Conservation (phyloP, 2,797 vertebrate species). For the Sebastolobus alascanus region DNA sequence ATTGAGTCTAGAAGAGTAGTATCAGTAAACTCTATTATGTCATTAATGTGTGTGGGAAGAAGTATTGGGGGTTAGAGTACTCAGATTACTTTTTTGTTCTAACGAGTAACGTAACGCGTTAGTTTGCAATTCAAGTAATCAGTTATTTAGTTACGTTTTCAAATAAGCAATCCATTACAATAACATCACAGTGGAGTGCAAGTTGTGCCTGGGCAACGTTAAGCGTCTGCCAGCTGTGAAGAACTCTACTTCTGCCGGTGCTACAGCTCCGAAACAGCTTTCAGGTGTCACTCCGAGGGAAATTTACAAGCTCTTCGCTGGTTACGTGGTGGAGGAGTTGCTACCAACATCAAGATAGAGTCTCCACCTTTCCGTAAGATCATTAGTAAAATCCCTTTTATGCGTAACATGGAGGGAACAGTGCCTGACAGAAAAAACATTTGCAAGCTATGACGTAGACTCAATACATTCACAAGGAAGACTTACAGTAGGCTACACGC, state of each 20-base stretch:
- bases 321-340: neutral
- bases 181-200: too few species aligned
- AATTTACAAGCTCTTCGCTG: neutral
- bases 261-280: too few species aligned
- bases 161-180: too few species aligned
- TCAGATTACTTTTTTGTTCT: neutral
- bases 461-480: too few species aligned
- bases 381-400: neutral
- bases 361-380: neutral
- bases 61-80: neutral
- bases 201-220: too few species aligned
- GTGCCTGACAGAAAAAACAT: neutral
- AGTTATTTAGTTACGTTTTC: too few species aligned
- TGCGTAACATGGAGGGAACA: neutral
- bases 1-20: neutral
- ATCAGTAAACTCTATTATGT: neutral
- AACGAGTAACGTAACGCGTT: neutral
- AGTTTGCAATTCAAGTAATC: too few species aligned
- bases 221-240: too few species aligned
- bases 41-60: neutral
- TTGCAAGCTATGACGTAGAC: too few species aligned
- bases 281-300: too few species aligned
- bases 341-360: neutral
- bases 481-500: too few species aligned
- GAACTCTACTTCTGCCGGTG: too few species aligned